A percentile compares a stretch with the other conserved stretches of the same genome.
phyloP scores from a whole-genome alignment of 2,113 vertebrate genomes.

The Morone chrysops region DNA sequence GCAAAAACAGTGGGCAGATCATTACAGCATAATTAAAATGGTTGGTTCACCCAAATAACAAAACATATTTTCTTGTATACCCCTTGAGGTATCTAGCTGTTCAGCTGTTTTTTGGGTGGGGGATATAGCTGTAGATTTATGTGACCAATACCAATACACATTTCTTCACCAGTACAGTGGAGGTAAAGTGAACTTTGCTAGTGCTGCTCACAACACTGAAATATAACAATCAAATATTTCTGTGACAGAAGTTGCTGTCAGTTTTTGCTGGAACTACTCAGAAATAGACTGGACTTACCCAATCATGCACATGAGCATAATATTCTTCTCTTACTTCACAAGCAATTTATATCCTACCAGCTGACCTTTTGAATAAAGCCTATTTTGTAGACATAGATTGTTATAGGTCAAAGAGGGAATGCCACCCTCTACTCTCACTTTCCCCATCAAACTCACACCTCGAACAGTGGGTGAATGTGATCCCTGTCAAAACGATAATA shows the following conservation, averaged over 20 bases:
- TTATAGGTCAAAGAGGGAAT: slow-evolving; percentile 38
- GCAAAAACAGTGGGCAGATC: background rate
- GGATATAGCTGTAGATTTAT: no score
- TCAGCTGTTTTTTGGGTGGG: background rate
- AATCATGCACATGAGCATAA: background rate
- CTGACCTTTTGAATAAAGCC: slow-evolving; percentile 10
- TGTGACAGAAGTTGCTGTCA: background rate
- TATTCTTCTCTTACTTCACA: slow-evolving; percentile 1
- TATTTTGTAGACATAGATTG: background rate
- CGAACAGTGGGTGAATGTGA: slow-evolving; percentile 16
- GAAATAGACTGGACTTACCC: background rate
- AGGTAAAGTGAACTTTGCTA: background rate
- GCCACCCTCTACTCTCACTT: background rate
- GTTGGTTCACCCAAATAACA: background rate
- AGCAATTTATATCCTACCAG: background rate
- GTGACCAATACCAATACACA: no score
- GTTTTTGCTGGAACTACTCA: no score
- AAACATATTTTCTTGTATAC: background rate
- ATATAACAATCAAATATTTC: background rate
- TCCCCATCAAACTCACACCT: slow-evolving; percentile 32
- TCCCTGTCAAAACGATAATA: slow-evolving; percentile 25
- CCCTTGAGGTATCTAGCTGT: background rate
- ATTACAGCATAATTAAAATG: slow-evolving; percentile 17
- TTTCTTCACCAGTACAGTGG: background rate
- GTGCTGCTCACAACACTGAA: background rate